Evolutionary conservation across 2,888 invertebrate species (phyloP).

Genomic region (Leptura quadrifasciata): DNA sequence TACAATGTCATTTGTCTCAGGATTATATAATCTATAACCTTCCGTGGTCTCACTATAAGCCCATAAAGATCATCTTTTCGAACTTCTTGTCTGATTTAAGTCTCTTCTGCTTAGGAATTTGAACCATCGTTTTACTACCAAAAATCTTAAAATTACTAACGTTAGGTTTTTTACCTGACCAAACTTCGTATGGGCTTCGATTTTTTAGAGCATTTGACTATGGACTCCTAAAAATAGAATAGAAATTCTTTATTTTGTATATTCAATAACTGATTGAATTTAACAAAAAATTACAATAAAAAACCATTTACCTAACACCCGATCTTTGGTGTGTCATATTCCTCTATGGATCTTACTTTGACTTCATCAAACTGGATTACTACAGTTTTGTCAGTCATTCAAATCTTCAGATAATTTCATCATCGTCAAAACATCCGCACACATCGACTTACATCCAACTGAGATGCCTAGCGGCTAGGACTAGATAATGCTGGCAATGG

Average conservation of each 20-base stretch:
- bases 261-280: no score
- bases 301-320: conserved; percentile 17
- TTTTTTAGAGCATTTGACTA: background rate
- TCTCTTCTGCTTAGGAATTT: conserved; percentile 2
- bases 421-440: background rate
- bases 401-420: background rate
- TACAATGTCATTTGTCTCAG: background rate
- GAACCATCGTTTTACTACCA: conserved; percentile 1
- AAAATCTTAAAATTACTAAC: conserved; percentile 2
- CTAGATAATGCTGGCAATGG: conserved; percentile 12
- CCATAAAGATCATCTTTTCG: conserved; percentile 7
- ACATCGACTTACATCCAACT: background rate
- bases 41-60: background rate
- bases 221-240: no score
- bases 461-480: background rate
- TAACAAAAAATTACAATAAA: no score
- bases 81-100: conserved; percentile 1
- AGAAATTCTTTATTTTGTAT: no score
- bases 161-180: conserved; percentile 19
- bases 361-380: no score
- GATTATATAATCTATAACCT: conserved; percentile 11
- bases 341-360: background rate
- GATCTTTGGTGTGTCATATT: background rate
- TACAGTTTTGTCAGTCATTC: background rate
- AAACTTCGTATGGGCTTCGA: conserved; percentile 5